phyloP scores from a whole-genome alignment of 2,797 vertebrate species.

The Enteromius radiatus region DNA sequence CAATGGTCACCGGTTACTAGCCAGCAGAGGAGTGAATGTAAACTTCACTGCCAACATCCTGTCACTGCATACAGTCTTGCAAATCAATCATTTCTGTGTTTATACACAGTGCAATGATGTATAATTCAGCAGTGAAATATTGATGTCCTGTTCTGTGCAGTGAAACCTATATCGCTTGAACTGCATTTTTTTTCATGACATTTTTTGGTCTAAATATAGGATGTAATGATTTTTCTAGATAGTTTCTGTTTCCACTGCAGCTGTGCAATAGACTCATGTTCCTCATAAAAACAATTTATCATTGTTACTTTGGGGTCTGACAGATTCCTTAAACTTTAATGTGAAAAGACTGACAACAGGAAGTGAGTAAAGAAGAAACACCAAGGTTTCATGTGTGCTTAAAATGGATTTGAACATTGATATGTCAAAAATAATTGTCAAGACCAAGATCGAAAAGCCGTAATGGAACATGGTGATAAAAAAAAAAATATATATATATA shows the following conservation, averaged over 20 bases:
- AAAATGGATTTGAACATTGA: not conserved
- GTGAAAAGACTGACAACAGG: not conserved
- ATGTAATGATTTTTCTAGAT: not conserved
- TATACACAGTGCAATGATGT: not conserved
- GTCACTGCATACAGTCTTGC: not conserved
- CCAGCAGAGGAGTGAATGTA: not conserved
- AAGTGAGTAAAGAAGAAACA: not conserved
- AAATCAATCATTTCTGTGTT: not conserved
- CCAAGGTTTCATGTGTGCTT: not conserved
- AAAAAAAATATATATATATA: not conserved
- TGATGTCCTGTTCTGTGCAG: not conserved
- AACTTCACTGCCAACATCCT: not conserved
- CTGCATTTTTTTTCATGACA: not conserved
- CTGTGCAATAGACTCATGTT: not conserved
- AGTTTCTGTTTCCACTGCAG: not conserved
- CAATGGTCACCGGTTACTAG: not conserved
- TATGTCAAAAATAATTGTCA: not conserved
- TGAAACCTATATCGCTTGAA: not conserved
- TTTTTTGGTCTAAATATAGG: not conserved
- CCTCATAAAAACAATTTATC: constrained; percentile 1
- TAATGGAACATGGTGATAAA: not conserved
- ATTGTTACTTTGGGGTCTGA: not conserved
- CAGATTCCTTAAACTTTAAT: not conserved
- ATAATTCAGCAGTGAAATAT: not conserved
- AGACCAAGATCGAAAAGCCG: not conserved